Percentiles rank a stretch among this genome's conserved stretches.
phyloP scores from a whole-genome alignment of 2,888 invertebrate genomes.

The Anarsia innoxiella region DNA sequence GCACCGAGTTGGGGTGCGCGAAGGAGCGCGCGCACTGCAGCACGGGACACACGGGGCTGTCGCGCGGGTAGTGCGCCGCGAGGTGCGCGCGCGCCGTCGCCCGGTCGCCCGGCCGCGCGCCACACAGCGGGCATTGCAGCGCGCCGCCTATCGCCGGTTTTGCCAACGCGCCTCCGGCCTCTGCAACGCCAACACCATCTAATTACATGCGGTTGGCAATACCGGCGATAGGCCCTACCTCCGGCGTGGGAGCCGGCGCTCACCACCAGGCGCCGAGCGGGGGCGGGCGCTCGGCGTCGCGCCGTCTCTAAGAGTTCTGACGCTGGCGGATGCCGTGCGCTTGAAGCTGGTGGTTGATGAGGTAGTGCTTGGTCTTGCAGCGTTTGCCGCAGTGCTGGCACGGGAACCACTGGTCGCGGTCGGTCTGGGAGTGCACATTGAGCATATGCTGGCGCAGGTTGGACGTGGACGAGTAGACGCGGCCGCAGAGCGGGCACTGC shows the following conservation, averaged over 20 bases:
- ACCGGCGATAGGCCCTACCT: conserved; percentile 35
- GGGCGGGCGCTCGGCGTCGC: conserved; percentile 43
- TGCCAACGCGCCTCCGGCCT: conserved; percentile 37
- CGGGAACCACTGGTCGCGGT: conserved; percentile 81
- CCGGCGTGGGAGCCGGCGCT: conserved; percentile 15
- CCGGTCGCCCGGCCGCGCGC: conserved; percentile 78
- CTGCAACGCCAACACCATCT: conserved; percentile 77
- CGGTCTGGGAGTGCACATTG: conserved; percentile 83
- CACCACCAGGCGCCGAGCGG: conserved; percentile 32
- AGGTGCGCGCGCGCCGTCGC: conserved; percentile 83
- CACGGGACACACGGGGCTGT: conserved; percentile 88
- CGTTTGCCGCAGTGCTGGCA: conserved; percentile 84
- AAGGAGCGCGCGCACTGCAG: conserved; percentile 83
- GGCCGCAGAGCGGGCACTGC: conserved; percentile 81
- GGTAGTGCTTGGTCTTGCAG: conserved; percentile 85
- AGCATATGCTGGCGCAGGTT: conserved; percentile 85
- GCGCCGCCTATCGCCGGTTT: conserved; percentile 30
- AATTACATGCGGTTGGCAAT: conserved; percentile 54
- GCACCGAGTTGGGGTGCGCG: conserved; percentile 89
- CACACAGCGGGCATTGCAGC: conserved; percentile 83
- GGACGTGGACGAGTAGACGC: conserved; percentile 82
- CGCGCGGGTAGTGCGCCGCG: conserved; percentile 88
- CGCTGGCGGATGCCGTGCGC: conserved; percentile 84
- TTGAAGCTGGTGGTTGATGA: conserved; percentile 84
- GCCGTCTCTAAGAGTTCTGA: conserved; percentile 73